These are phyloP conservation scores for Ancistrus triradiatus DNA, from an alignment of 2,113 vertebrate species.

Conservation along the genomic window DNA sequence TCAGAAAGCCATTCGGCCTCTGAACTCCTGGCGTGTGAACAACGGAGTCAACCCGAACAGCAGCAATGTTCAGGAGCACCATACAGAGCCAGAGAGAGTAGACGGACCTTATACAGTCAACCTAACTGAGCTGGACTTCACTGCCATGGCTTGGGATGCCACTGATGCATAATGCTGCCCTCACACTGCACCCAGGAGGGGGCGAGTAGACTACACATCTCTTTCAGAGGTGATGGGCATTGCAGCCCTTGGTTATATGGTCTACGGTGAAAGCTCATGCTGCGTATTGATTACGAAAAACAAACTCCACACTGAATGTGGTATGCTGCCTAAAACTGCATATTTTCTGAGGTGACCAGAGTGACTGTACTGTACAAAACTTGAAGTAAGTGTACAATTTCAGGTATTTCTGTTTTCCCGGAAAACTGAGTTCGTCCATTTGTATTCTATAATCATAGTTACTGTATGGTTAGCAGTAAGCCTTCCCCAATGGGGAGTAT, in stretches of 20 bases:
- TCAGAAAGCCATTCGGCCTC: slow-evolving; percentile 69
- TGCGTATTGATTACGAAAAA: neutral
- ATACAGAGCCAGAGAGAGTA: slow-evolving; percentile 43
- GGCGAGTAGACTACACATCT: neutral
- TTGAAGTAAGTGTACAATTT: neutral
- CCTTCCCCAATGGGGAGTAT: slow-evolving; percentile 31
- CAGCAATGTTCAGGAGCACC: slow-evolving; percentile 17
- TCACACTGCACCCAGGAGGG: neutral
- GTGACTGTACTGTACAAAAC: neutral
- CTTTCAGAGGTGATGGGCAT: neutral
- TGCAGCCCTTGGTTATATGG: neutral
- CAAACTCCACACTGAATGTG: neutral
- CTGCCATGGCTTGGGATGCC: slow-evolving; percentile 54
- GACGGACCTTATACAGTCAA: slow-evolving; percentile 69
- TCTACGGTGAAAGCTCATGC: neutral
- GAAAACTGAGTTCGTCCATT: neutral
- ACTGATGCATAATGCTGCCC: slow-evolving; percentile 48
- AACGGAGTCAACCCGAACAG: slow-evolving; percentile 55
- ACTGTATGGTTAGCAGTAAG: neutral
- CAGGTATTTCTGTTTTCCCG: neutral
- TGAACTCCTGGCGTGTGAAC: slow-evolving; percentile 72
- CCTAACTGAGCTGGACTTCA: slow-evolving; percentile 66
- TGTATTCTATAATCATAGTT: neutral
- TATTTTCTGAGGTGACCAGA: neutral
- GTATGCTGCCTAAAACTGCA: neutral